Base-by-base conservation (phyloP, 2,888 invertebrate species). In the Lochmaea capreae region DNA sequence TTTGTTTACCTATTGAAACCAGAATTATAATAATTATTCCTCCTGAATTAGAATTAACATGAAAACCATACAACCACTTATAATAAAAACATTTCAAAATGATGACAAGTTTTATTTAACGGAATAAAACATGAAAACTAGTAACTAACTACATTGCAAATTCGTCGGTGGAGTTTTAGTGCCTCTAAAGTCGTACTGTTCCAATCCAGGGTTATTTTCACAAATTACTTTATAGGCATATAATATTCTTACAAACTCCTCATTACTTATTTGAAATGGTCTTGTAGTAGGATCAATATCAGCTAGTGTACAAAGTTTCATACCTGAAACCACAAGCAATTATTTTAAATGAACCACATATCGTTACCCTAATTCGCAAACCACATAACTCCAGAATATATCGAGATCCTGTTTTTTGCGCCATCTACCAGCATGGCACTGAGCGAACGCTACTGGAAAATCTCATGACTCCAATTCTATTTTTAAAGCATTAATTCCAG, bases 211-310 rank as follows among this genome's bases (percentile, higher is more conserved):
- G 87, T 93, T 88, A 79, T 91, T 89, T 72, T 90, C 89, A 76
- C 95, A 90, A 52, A 95, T 91, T 77, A 92, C 89, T 80, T 90
- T 90, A 85, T 97, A 98, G 1, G 93, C 94, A 79, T 92, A 89
- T 80, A 94, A 93, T 71, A 98, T 85, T 80, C 93, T 90, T 10
- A 92, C 89, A 85, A 95, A 93, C 83, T 98, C 97, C 71, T 92
- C 91, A 71, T 95, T 92, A 0, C 93, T 90, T 66, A 98, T 88
- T 84, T 95, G 90, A 82, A 90, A 94, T 0, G 97, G 91, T 82
- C 93, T 89, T 0, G 90, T 88, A 0, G 90, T 88, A 0, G 92
- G 92, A 81, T 94, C 90, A 0, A 97, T 88, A 69, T 94, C 93
- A 0, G 96, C 92, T 72, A 91, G 85, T 75, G 90, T 88, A 80